phyloP scores from a whole-genome alignment of 1,140 invertebrate species.

The Drosophila sp. region DNA sequence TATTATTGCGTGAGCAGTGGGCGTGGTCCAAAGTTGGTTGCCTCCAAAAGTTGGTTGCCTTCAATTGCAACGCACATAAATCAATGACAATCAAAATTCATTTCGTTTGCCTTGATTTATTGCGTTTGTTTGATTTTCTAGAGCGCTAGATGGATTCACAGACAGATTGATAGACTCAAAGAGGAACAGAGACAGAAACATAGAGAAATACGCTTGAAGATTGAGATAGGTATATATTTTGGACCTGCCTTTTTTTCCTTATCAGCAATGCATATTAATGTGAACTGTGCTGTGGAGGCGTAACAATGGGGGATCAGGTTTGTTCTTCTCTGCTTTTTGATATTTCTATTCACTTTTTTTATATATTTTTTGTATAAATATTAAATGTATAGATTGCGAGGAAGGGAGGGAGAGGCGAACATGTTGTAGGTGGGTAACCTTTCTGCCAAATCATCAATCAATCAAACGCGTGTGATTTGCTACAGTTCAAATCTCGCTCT shows the following conservation, averaged over 20 bases:
- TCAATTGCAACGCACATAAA: slow-evolving; percentile 72
- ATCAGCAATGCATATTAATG: slow-evolving; percentile 81
- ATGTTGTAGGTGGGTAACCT: slow-evolving; percentile 29
- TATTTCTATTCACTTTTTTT: slow-evolving; percentile 17
- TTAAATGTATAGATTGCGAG: slow-evolving; percentile 41
- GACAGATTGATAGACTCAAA: slow-evolving; percentile 17
- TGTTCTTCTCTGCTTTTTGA: slow-evolving; percentile 23
- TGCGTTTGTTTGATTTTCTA: slow-evolving; percentile 78
- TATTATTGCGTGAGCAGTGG: slow-evolving; percentile 55
- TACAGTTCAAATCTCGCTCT: slow-evolving; percentile 82
- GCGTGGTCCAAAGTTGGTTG: slow-evolving; percentile 38
- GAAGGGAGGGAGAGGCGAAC: not conserved
- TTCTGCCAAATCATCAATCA: slow-evolving; percentile 79
- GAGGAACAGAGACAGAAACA: not conserved
- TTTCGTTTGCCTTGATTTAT: slow-evolving; percentile 79
- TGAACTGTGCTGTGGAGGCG: slow-evolving; percentile 49
- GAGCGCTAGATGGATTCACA: slow-evolving; percentile 11
- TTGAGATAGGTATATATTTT: not conserved
- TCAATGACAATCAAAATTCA: slow-evolving; percentile 83
- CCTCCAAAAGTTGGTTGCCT: slow-evolving; percentile 25
- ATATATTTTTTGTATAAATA: slow-evolving; percentile 53
- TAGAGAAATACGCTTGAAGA: too few species aligned
- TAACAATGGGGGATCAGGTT: slow-evolving; percentile 22
- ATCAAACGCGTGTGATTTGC: slow-evolving; percentile 81
- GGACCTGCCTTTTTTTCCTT: slow-evolving; percentile 40